phyloP scores from a whole-genome alignment of 2,797 vertebrate species.

The Lateolabrax maculatus region DNA sequence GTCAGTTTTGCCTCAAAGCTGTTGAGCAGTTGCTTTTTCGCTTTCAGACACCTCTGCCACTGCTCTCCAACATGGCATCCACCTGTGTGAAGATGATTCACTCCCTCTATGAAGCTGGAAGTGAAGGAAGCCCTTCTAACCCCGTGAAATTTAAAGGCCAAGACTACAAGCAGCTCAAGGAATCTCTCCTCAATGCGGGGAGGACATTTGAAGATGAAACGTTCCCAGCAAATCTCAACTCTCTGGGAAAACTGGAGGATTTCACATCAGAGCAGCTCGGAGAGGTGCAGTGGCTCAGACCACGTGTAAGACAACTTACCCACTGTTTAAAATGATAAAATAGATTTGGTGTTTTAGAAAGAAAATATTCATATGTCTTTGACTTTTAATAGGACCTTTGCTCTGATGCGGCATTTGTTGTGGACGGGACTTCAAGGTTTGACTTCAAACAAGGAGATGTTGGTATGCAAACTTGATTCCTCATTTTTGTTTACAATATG shows the following conservation, averaged over 20 bases:
- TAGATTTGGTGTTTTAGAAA: not conserved
- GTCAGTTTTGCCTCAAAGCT: not conserved
- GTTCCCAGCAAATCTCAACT: not conserved
- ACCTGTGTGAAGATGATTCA: constrained; percentile 1
- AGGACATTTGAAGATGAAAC: not conserved
- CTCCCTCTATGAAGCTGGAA: not conserved
- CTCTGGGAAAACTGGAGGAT: constrained; percentile 12
- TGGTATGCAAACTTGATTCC: not conserved
- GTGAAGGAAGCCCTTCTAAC: constrained; percentile 26
- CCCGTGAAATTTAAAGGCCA: constrained; percentile 15
- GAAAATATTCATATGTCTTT: not conserved
- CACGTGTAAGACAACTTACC: not conserved
- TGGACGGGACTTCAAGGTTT: constrained; percentile 6
- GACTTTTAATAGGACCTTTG: not conserved
- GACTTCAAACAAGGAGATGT: constrained; percentile 12
- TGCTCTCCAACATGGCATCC: not conserved
- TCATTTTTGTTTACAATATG: no score
- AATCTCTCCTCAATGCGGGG: not conserved
- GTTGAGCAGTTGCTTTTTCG: no score
- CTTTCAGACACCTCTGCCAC: not conserved
- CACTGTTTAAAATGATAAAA: not conserved
- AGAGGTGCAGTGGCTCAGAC: constrained; percentile 18
- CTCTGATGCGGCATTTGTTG: not conserved
- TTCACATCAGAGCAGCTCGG: not conserved
- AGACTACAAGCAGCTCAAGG: constrained; percentile 15